A percentile compares a stretch with the other conserved stretches of the same genome.
These are phyloP conservation scores for Nothoprocta pentlandii DNA, from an alignment of 2,113 vertebrate genomes.

Conservation along the genomic window DNA sequence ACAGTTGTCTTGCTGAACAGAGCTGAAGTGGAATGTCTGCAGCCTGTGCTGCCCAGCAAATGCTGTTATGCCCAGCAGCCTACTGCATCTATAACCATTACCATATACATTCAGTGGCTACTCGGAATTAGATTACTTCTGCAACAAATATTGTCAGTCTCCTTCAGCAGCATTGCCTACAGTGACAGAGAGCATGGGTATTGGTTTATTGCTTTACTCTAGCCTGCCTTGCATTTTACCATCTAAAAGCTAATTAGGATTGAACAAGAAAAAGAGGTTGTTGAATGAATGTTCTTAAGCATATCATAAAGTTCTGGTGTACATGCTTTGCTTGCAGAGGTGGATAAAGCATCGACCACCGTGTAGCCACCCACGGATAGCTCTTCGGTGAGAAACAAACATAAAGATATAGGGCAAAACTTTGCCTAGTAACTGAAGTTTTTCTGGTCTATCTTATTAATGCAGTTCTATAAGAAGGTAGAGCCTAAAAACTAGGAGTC, in stretches of 20 bases:
- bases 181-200: rapidly evolving
- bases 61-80: background rate
- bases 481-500: background rate
- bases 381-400: background rate
- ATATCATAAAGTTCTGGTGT: background rate
- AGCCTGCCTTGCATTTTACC: background rate
- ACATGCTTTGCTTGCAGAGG: background rate
- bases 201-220: background rate
- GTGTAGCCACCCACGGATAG: background rate
- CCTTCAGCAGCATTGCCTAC: background rate
- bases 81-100: background rate
- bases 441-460: background rate
- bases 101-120: background rate
- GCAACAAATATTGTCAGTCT: background rate
- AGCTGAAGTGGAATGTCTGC: background rate
- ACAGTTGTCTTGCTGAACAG: background rate
- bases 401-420: background rate
- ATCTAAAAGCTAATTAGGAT: background rate
- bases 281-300: background rate
- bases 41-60: background rate
- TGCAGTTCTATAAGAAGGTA: background rate
- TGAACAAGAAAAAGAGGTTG: background rate
- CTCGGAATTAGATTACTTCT: background rate
- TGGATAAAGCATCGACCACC: background rate
- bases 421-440: background rate